A percentile compares a stretch with the other conserved stretches of the same genome.
Evolutionary conservation across 2,113 vertebrate species (phyloP).

Genomic region (Cebidichthys violaceus): DNA sequence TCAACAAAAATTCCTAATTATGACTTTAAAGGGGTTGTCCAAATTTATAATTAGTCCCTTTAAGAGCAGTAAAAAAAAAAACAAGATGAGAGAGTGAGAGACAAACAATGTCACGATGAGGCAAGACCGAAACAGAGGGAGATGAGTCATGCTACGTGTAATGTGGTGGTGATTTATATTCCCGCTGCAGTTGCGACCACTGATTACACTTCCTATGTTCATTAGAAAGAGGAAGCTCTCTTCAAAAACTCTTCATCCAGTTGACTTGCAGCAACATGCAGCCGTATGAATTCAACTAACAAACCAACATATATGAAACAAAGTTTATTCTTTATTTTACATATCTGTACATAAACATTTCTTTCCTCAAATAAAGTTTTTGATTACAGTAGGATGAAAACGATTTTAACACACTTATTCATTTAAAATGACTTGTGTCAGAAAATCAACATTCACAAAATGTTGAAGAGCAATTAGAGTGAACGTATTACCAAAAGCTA

Average conservation of each 20-base stretch:
- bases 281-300: neutral
- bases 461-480: constrained; percentile 93
- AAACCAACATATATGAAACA: constrained; percentile 93
- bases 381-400: constrained; percentile 91
- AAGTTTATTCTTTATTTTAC: constrained; percentile 99
- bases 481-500: constrained; percentile 92
- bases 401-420: constrained; percentile 95
- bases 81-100: neutral
- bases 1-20: constrained; percentile 11
- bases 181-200: neutral
- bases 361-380: constrained; percentile 91
- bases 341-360: constrained; percentile 99
- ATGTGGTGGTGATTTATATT: neutral
- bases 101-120: constrained; percentile 19
- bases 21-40: constrained; percentile 42
- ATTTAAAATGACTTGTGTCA: constrained; percentile 92
- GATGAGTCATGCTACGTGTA: constrained; percentile 35
- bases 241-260: neutral
- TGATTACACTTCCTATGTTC: constrained; percentile 9
- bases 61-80: neutral
- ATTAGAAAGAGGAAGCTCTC: constrained; percentile 50
- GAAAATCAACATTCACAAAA: constrained; percentile 98
- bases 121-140: constrained; percentile 37
- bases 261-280: too few relatives aligned
- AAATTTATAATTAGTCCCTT: constrained; percentile 3